Conservation (phyloP, 2,113 vertebrate species). For the Leptocoma aspasia region DNA sequence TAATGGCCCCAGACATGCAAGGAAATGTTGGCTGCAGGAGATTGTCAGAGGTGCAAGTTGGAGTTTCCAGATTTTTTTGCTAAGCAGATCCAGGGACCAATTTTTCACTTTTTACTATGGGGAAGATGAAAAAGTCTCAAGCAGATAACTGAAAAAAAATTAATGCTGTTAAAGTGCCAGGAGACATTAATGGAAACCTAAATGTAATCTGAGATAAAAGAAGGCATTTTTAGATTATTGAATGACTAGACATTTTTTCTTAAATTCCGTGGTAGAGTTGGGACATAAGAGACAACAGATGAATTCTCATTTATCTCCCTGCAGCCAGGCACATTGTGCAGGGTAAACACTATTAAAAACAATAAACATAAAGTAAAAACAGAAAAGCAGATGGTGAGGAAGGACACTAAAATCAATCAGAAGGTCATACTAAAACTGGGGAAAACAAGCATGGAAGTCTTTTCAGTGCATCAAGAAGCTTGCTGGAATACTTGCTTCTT, state of each 20-base stretch:
- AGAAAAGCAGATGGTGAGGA: slow-evolving; percentile 22
- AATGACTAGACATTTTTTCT: background rate
- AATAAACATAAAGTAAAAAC: slow-evolving; percentile 7
- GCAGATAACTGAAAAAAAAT: slow-evolving; percentile 21
- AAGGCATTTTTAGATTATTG: slow-evolving; percentile 30
- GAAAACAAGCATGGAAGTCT: background rate
- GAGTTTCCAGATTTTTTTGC: background rate
- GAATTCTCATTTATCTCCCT: background rate
- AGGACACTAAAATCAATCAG: background rate
- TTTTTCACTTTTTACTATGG: background rate
- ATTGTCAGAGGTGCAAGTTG: background rate
- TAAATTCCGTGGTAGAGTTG: background rate
- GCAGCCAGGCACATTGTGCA: background rate
- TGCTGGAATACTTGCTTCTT: background rate
- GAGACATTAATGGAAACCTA: background rate
- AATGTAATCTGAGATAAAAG: slow-evolving; percentile 10
- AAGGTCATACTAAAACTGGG: background rate
- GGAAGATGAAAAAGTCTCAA: slow-evolving; percentile 9
- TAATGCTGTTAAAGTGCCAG: background rate
- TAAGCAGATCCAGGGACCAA: background rate
- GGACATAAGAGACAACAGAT: background rate
- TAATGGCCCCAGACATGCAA: background rate
- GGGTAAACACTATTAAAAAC: slow-evolving; percentile 1
- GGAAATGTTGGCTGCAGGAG: background rate
- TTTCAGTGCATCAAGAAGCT: background rate